Percentiles rank a stretch among this genome's conserved stretches.
Conservation (phyloP, 2,113 vertebrate genomes). For the Nematolebias whitei region DNA sequence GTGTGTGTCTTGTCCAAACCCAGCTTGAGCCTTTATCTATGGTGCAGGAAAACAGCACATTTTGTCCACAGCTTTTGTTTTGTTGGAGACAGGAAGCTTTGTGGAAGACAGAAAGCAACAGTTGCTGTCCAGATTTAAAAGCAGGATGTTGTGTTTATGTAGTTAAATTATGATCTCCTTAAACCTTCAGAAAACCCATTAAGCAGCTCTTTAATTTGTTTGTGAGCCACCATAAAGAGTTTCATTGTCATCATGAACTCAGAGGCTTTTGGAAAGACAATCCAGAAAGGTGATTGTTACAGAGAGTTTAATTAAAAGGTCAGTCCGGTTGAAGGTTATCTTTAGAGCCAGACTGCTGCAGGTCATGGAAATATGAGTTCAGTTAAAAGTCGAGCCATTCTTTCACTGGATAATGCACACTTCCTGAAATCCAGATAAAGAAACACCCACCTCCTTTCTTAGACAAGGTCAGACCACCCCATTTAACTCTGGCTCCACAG, state of each 20-base stretch:
- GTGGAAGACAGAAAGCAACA: neutral
- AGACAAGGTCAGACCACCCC: conserved; percentile 13
- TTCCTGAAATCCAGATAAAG: conserved; percentile 42
- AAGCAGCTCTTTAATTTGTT: neutral
- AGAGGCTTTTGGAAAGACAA: neutral
- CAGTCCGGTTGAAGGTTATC: conserved; percentile 23
- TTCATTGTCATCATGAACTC: neutral
- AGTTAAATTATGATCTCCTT: neutral
- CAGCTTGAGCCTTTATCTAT: neutral
- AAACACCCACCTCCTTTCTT: conserved; percentile 17
- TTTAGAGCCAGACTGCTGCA: conserved; percentile 25
- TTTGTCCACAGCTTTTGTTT: neutral
- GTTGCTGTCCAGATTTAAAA: neutral
- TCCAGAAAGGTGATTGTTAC: neutral
- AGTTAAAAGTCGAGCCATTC: conserved; percentile 28
- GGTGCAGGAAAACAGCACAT: neutral
- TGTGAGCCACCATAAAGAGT: neutral
- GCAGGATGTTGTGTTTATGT: conserved; percentile 7
- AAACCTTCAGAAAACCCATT: neutral
- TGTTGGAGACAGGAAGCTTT: conserved; percentile 6
- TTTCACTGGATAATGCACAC: conserved; percentile 31
- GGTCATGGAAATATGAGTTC: conserved; percentile 43
- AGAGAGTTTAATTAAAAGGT: neutral
- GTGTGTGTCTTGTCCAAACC: neutral
- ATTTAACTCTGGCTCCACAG: neutral